Percentiles rank a stretch among this genome's conserved stretches.
phyloP scores from a whole-genome alignment of 2,113 vertebrate species.

The Saiga tatarica region DNA sequence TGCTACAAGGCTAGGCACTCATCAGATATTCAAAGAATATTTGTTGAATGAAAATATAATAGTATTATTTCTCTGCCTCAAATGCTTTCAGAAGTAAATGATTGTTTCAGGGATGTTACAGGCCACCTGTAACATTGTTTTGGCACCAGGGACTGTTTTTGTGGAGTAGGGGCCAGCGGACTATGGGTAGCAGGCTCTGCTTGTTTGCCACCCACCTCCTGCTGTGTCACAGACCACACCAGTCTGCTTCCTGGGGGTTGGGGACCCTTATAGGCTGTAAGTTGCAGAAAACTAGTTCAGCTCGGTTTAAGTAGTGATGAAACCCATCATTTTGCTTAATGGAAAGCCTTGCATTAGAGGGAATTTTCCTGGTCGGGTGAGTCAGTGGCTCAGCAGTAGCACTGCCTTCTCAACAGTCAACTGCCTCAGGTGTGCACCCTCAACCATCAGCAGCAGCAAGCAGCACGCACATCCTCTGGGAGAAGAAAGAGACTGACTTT shows the following conservation, averaged over 20 bases:
- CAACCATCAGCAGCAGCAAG: too few relatives aligned
- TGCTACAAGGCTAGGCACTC: not conserved
- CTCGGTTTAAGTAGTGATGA: not conserved
- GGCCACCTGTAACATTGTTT: not conserved
- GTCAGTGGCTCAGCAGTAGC: not conserved
- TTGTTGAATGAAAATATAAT: slow-evolving; percentile 11
- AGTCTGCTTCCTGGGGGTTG: not conserved
- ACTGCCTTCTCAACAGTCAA: not conserved
- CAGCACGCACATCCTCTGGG: not conserved
- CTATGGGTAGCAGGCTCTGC: not conserved
- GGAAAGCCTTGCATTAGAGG: not conserved
- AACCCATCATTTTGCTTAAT: not conserved
- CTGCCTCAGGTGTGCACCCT: not conserved
- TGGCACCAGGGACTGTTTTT: not conserved
- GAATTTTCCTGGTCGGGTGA: not conserved
- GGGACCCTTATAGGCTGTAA: not conserved
- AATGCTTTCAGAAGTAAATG: not conserved
- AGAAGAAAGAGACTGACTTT: not conserved
- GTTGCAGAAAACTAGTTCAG: not conserved
- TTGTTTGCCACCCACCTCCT: not conserved
- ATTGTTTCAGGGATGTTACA: not conserved
- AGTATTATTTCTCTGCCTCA: not conserved
- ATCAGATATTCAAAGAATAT: not conserved
- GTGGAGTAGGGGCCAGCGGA: not conserved
- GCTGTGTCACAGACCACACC: not conserved